phyloP scores from a whole-genome alignment of 2,888 invertebrate genomes.

The Schizaphis graminum region DNA sequence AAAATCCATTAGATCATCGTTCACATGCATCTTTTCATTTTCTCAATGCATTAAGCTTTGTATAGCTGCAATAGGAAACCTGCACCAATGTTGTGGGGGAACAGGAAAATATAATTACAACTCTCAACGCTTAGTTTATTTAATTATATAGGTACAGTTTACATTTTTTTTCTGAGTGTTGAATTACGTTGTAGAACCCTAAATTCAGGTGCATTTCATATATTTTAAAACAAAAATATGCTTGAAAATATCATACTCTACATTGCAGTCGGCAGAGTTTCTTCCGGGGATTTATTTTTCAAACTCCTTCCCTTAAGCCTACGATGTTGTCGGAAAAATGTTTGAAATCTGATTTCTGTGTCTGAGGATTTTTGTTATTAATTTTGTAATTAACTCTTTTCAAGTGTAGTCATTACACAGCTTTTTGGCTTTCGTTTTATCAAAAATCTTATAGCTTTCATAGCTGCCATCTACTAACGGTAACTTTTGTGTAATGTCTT shows the following conservation, averaged over 20 bases:
- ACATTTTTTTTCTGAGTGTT: neutral
- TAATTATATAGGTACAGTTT: neutral
- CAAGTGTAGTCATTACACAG: neutral
- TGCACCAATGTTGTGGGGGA: neutral
- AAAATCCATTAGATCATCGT: neutral
- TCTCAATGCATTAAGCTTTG: neutral
- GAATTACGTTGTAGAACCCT: neutral
- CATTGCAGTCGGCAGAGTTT: neutral
- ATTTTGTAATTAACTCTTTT: constrained; percentile 20
- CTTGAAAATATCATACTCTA: neutral
- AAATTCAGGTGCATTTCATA: neutral
- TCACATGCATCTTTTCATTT: neutral
- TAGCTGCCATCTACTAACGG: neutral
- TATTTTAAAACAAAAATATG: neutral
- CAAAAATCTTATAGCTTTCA: neutral
- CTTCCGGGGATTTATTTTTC: neutral
- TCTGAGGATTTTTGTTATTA: neutral
- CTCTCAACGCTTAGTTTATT: neutral
- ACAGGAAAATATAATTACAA: neutral
- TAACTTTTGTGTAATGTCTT: neutral
- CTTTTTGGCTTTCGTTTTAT: neutral
- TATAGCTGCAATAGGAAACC: neutral
- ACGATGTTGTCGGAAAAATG: neutral
- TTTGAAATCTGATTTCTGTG: constrained; percentile 21
- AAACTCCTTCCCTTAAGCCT: neutral